Evolutionary conservation across 2,888 invertebrate genomes (phyloP).

Genomic region (Patella ulyssiponensis): DNA sequence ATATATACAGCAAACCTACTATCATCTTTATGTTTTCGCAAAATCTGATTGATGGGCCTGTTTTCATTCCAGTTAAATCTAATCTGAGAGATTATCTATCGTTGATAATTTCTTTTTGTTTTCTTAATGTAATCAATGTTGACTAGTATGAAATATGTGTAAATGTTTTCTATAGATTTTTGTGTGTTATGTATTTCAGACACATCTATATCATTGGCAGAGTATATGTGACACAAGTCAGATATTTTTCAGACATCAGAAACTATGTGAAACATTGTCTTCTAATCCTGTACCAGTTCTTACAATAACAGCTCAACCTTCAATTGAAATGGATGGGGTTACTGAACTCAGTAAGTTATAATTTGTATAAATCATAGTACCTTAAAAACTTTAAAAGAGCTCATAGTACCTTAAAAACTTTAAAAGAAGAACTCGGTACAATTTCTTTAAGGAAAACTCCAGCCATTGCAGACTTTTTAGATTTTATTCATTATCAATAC

Average conservation of each 20-base stretch:
- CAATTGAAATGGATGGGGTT: conserved; percentile 47
- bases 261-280: conserved; percentile 81
- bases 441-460: too few species aligned
- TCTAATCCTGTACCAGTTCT: conserved; percentile 83
- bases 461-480: too few species aligned
- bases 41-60: neutral
- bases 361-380: too few species aligned
- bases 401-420: too few species aligned
- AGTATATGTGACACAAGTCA: conserved; percentile 72
- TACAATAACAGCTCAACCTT: conserved; percentile 78
- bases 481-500: too few species aligned
- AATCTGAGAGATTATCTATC: neutral
- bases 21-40: too few species aligned
- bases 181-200: conserved; percentile 71
- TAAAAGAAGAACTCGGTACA: too few species aligned
- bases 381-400: too few species aligned
- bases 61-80: neutral
- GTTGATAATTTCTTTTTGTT: neutral
- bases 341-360: conserved; percentile 58
- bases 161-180: neutral
- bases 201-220: conserved; percentile 79
- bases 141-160: neutral
- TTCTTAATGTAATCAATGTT: neutral
- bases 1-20: too few species aligned
- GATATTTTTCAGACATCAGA: conserved; percentile 79